These are phyloP conservation scores for Aporophyla nigra DNA, from an alignment of 2,888 invertebrate species.

Conservation along the genomic window DNA sequence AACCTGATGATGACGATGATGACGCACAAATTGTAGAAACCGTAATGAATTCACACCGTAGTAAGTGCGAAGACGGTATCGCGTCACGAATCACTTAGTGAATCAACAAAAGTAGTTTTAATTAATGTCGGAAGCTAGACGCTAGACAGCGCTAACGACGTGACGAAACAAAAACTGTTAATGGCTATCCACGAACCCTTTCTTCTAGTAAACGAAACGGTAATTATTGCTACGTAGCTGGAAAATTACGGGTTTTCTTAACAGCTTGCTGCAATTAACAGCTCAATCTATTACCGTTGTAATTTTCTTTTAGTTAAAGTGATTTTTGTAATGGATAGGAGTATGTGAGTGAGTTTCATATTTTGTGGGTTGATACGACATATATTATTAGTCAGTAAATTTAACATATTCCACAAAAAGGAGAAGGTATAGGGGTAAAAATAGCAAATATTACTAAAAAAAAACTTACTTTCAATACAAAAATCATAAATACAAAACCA, in stretches of 20 bases:
- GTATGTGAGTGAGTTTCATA: slow-evolving; percentile 11
- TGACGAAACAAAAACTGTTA: slow-evolving; percentile 69
- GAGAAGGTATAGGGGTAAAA: too few species aligned
- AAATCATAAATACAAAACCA: too few species aligned
- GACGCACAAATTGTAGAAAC: slow-evolving; percentile 1
- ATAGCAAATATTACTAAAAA: too few species aligned
- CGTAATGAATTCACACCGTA: slow-evolving; percentile 5
- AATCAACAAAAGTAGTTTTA: slow-evolving; percentile 63
- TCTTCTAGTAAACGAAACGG: slow-evolving; percentile 66
- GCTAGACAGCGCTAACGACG: slow-evolving; percentile 54
- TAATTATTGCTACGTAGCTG: slow-evolving; percentile 57
- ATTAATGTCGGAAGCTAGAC: slow-evolving; percentile 64
- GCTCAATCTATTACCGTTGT: slow-evolving; percentile 37
- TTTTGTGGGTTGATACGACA: background rate
- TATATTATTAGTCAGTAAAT: too few species aligned
- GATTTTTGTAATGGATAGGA: slow-evolving; percentile 57
- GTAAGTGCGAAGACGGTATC: slow-evolving; percentile 14
- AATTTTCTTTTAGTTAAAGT: slow-evolving; percentile 57
- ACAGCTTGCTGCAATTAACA: slow-evolving; percentile 57
- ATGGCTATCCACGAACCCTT: slow-evolving; percentile 66
- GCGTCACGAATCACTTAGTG: slow-evolving; percentile 62
- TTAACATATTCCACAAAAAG: too few species aligned
- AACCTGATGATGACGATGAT: background rate
- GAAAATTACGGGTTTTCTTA: slow-evolving; percentile 66
- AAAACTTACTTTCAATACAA: too few species aligned